Base-by-base conservation (phyloP, 2,113 vertebrate genomes). In the Scartelaos histophorus region DNA sequence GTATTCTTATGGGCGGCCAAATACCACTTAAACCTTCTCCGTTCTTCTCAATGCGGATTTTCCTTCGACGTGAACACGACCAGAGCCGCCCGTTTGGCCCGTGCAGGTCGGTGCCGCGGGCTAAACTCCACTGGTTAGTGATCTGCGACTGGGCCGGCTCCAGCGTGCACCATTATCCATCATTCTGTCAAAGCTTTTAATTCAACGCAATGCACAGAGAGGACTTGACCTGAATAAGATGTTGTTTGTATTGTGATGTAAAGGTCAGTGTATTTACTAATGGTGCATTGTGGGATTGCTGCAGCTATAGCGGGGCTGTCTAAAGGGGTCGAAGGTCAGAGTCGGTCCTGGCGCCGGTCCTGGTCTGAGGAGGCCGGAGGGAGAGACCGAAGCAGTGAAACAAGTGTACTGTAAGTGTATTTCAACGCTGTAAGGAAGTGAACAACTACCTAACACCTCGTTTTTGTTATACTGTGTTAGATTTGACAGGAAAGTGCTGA, bases 111-210 rank as follows among this genome's bases (percentile, higher is more conserved):
- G 70, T 19, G n/a, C 74, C 66, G 22, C 58, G 70, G 70, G 74
- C 54, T 13, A 1, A 70, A 65, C 56, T 64, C 64, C 60, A 38
- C 66, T 74, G 60, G 78, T 76, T 77, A 56, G 83, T 9, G 38
- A 45, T 71, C 58, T 57, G 62, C 74, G 80, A 61, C 71, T 43
- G 71, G 79, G 77, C 75, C 75, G 19, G 70, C 49, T 29, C 17
- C 49, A 1, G 3, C 25, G 38, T 60, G 75, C 57, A 9, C 29
- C 69, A 81, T 82, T 73, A 89, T 91, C 88, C 85, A 90, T 91
- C 90, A 91, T 91, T 65, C 83, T 88, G 85, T 90, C 89, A 75
- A 13, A 19, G 73, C 78, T 80, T 81, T 85, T 89, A 83, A 86
- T 86, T 72, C 82, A 69, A 45, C 43, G n/a, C 76, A 46, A 25